phyloP scores from a whole-genome alignment of 2,113 vertebrate species.

The Campylomormyrus tamandua region DNA sequence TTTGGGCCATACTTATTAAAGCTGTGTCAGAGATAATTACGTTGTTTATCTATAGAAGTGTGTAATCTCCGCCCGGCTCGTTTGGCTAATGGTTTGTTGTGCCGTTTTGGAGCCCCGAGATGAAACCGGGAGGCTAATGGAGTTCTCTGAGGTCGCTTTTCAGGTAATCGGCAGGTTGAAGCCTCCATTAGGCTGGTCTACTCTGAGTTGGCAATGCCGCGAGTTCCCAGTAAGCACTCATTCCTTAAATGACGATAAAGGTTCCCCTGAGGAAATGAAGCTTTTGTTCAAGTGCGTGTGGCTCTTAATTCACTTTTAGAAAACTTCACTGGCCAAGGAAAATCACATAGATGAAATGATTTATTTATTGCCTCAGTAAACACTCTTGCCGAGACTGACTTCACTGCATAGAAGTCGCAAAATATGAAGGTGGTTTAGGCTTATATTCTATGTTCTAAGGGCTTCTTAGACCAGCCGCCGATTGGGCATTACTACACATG shows the following conservation, averaged over 20 bases:
- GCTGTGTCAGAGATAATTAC: conserved; percentile 17
- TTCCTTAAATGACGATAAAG: not conserved
- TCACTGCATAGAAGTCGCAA: not conserved
- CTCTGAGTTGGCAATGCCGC: not conserved
- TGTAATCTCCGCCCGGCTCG: conserved; percentile 19
- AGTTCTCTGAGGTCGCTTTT: not conserved
- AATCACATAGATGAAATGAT: not conserved
- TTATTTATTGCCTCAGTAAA: not conserved
- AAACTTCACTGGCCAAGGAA: not conserved
- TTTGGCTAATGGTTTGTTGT: conserved; percentile 21
- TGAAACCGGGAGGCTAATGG: conserved; percentile 10
- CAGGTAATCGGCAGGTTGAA: not conserved
- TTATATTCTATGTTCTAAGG: not conserved
- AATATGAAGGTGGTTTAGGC: not conserved
- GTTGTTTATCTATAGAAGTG: conserved; percentile 23
- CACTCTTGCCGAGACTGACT: not conserved
- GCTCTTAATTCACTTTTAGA: not conserved
- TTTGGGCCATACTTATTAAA: conserved; percentile 19
- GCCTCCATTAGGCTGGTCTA: not conserved
- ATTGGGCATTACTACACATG: not conserved
- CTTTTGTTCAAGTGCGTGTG: not conserved
- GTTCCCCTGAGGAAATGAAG: not conserved
- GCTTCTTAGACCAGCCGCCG: not conserved
- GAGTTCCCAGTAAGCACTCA: not conserved
- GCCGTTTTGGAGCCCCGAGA: not conserved